A percentile compares a stretch with the other conserved stretches of the same genome.
Evolutionary conservation across 1,140 invertebrate species (phyloP).

Genomic region (Aphidius ervi): DNA sequence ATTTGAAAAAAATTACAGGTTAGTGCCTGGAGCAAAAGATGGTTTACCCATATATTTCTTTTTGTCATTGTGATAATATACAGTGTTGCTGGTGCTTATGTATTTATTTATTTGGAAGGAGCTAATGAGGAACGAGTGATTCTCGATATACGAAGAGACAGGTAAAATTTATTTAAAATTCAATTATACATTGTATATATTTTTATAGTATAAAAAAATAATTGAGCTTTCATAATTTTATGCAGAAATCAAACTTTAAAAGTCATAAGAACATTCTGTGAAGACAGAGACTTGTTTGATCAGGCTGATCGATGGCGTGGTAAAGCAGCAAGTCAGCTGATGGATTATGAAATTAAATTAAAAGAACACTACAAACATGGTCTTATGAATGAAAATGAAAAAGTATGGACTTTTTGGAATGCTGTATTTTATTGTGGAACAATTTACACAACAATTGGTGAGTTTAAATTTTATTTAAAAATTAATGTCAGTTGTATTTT

Average conservation of each 20-base stretch:
- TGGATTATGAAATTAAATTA: slow-evolving; percentile 57
- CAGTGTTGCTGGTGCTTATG: slow-evolving; percentile 70
- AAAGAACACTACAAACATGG: slow-evolving; percentile 55
- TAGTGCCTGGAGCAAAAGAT: slow-evolving; percentile 70
- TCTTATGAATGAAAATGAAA: slow-evolving; percentile 45
- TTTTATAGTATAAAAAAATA: background rate
- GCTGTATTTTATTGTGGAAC: slow-evolving; percentile 89
- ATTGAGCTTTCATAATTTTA: background rate
- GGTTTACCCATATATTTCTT: slow-evolving; percentile 86
- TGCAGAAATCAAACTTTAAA: slow-evolving; percentile 41
- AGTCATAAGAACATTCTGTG: slow-evolving; percentile 39
- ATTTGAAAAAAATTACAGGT: slow-evolving; percentile 42
- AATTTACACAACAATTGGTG: slow-evolving; percentile 91
- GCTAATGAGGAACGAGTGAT: slow-evolving; percentile 53
- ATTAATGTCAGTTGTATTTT: background rate
- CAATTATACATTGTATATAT: background rate
- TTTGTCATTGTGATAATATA: slow-evolving; percentile 72
- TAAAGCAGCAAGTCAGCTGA: slow-evolving; percentile 44
- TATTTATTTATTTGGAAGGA: slow-evolving; percentile 74
- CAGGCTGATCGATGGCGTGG: slow-evolving; percentile 51
- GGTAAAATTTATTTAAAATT: slow-evolving; percentile 28
- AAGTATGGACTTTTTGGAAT: slow-evolving; percentile 85
- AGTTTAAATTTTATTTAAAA: slow-evolving; percentile 36
- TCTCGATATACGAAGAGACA: slow-evolving; percentile 53
- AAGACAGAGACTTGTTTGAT: slow-evolving; percentile 34